These are phyloP conservation scores for Conger conger DNA, from an alignment of 2,113 vertebrate genomes.

Conservation along the genomic window DNA sequence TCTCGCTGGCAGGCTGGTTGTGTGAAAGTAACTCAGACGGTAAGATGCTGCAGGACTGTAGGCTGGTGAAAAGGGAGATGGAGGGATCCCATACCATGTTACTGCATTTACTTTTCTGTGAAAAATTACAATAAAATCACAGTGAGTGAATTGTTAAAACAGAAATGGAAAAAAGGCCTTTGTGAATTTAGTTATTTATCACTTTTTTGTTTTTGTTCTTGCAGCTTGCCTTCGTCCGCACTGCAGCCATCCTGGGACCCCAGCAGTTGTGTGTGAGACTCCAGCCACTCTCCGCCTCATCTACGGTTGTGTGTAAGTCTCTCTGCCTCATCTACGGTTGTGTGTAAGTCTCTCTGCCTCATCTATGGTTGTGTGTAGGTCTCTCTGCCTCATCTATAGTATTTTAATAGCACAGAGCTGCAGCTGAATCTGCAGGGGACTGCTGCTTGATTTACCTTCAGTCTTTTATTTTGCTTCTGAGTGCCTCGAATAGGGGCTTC, in stretches of 20 bases:
- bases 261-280: too few relatives aligned
- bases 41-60: background rate
- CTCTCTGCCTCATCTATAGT: too few relatives aligned
- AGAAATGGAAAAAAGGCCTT: background rate
- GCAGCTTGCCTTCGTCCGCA: conserved; percentile 16
- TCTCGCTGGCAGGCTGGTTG: background rate
- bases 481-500: too few relatives aligned
- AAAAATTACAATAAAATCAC: background rate
- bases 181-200: background rate
- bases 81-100: too few relatives aligned
- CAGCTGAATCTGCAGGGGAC: background rate
- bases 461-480: too few relatives aligned
- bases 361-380: background rate
- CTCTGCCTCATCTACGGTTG: background rate
- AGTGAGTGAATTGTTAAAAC: background rate
- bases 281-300: background rate
- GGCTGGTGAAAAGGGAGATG: background rate
- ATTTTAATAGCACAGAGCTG: background rate
- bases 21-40: background rate
- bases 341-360: too few relatives aligned
- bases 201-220: conserved; percentile 4
- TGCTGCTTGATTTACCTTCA: background rate
- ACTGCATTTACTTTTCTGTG: too few relatives aligned
- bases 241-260: background rate
- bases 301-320: conserved; percentile 34